Base-by-base conservation (phyloP, 2,888 invertebrate species). In the Pseudococcus jackbeardsleyi region DNA sequence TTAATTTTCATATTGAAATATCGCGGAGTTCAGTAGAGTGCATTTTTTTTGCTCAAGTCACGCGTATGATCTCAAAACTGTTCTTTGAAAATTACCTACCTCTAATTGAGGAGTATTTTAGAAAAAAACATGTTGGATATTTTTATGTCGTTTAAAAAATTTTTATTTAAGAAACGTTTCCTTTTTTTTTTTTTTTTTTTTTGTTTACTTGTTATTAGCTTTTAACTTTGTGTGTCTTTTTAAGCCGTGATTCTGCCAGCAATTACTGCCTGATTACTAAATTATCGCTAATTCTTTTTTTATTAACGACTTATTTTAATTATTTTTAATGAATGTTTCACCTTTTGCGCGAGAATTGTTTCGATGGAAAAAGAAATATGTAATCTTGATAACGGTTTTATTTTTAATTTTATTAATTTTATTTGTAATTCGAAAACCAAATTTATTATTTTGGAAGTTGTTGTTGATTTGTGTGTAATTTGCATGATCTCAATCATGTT, bases 401-500 rank as follows among this genome's bases (percentile, higher is more conserved):
- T 72, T 72, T 46, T 82, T 82, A 42, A 46, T 82, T 82, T 82
- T 82, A 82, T 82, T 82, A 46, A 82, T 82, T 82, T 82, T 82
- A 82, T 46, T 9, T 64, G 15, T 9, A 46, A 82, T 42, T 46
- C 46, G 46, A 8, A 82, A 46, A 82, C 79, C 79, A 82, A 82
- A 82, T 46, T 82, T 9, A 15, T 82, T 82, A 82, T 46, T 82
- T 82, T 33, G 79, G 72, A 72, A 82, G 79, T 46, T 82, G 79
- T 46, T 82, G 46, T 72, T 46, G 77, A 39, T 77, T 39, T 39
- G 46, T 82, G 46, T 82, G 46, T 82, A 82, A 82, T 64, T 77
- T 77, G 79, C 79, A 46, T 82, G 79, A 82, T 82, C 79, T 82
- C 79, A 82, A 82, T 82, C 79, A 82, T 82, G 79, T 82, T 82